Percentiles rank a stretch among this genome's conserved stretches.
These are phyloP conservation scores for Microcebus lehilahytsara DNA, from an alignment of 2,113 vertebrate genomes.

Conservation along the genomic window DNA sequence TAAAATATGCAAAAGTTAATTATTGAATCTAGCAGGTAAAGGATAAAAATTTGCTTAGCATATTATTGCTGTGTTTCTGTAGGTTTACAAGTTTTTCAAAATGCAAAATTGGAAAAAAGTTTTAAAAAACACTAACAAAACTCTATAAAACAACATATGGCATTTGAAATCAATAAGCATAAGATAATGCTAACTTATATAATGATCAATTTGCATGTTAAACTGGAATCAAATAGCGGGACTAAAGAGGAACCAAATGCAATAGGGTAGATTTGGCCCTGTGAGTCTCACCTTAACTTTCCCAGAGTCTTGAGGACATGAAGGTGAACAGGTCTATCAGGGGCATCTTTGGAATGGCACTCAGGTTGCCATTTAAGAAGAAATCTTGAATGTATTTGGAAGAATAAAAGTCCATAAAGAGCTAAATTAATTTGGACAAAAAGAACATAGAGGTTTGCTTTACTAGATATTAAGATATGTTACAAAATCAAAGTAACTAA, in stretches of 20 bases:
- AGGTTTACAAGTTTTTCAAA: slow-evolving; percentile 7
- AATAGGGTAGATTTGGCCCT: neutral
- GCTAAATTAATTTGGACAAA: neutral
- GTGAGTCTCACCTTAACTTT: neutral
- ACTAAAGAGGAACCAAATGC: neutral
- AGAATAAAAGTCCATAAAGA: neutral
- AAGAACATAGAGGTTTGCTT: neutral
- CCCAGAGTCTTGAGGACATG: neutral
- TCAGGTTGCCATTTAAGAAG: neutral
- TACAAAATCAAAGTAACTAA: neutral
- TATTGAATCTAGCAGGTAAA: neutral
- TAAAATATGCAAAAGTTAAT: neutral
- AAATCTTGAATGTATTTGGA: neutral
- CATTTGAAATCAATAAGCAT: neutral
- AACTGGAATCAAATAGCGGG: neutral
- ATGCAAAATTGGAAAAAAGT: neutral
- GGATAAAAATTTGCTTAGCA: neutral
- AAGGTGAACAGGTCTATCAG: neutral
- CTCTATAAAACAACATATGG: neutral
- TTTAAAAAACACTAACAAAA: neutral
- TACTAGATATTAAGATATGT: neutral
- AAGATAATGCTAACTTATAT: neutral
- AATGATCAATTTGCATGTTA: neutral
- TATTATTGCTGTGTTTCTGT: slow-evolving; percentile 1
- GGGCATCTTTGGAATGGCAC: neutral